Evolutionary conservation across 2,113 vertebrate species (phyloP).

Genomic region (Peromyscus leucopus): DNA sequence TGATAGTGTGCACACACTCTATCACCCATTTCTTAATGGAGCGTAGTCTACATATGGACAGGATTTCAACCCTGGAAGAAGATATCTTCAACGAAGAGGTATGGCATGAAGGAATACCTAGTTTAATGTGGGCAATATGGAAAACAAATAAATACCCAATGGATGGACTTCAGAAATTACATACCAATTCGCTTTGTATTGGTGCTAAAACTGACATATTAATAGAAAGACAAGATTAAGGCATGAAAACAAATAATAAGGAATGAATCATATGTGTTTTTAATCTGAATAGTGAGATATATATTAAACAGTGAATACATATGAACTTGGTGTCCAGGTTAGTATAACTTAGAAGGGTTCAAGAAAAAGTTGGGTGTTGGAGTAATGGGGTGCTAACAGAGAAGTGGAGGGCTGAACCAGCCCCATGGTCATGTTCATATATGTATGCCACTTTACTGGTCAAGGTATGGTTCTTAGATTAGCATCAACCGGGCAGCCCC

Average conservation of each 20-base stretch:
- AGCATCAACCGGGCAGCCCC: neutral
- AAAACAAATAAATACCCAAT: neutral
- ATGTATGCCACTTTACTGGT: neutral
- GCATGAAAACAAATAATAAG: neutral
- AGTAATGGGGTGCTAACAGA: neutral
- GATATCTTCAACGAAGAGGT: neutral
- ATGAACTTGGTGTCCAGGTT: neutral
- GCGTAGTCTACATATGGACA: neutral
- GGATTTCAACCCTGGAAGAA: neutral
- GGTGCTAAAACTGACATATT: neutral
- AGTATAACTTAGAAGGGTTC: neutral
- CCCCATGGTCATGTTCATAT: neutral
- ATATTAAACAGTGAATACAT: neutral
- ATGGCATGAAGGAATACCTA: neutral
- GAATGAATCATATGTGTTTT: neutral
- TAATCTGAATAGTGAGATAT: neutral
- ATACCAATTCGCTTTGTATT: conserved; percentile 6
- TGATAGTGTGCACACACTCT: too few species aligned
- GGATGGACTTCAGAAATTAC: neutral
- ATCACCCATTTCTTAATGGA: neutral
- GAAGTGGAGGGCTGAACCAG: neutral
- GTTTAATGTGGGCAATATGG: neutral
- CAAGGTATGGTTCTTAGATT: neutral
- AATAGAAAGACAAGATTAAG: neutral
- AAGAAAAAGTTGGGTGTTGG: neutral